Conservation (phyloP, 23 tunicate genomes). For the Trididemnum miniatum region DNA sequence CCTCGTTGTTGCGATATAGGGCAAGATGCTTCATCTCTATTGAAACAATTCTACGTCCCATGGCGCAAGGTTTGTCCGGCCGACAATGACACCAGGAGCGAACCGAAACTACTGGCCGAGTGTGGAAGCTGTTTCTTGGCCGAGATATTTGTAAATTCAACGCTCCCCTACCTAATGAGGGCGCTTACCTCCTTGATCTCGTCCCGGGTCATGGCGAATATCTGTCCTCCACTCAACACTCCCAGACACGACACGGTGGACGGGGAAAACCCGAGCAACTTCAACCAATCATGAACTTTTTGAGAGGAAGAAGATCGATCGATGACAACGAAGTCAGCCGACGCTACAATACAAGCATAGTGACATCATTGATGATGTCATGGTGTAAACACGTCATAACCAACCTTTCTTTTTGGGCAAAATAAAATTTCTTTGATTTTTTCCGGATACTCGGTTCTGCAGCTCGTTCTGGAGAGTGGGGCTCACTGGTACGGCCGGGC, state of each 20-base stretch:
- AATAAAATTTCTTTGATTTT: slow-evolving; percentile 62
- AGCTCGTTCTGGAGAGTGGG: slow-evolving; percentile 70
- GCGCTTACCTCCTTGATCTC: slow-evolving; percentile 75
- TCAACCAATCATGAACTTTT: slow-evolving; percentile 79
- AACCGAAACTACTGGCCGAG: too few relatives aligned
- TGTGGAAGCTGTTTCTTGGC: too few relatives aligned
- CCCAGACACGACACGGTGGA: slow-evolving; percentile 75
- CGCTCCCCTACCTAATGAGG: neutral
- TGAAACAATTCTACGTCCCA: too few relatives aligned
- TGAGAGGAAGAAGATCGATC: slow-evolving; percentile 40
- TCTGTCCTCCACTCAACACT: slow-evolving; percentile 80
- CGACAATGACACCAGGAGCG: too few relatives aligned
- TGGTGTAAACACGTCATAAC: too few relatives aligned
- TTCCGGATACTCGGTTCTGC: slow-evolving; percentile 50
- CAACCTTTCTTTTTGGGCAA: slow-evolving; percentile 71
- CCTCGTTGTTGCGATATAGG: too few relatives aligned
- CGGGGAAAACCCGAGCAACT: slow-evolving; percentile 59
- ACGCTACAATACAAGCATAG: neutral
- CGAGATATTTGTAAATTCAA: too few relatives aligned
- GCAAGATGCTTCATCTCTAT: too few relatives aligned
- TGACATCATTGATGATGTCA: too few relatives aligned
- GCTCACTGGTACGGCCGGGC: slow-evolving; percentile 5
- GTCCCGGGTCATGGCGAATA: slow-evolving; percentile 85
- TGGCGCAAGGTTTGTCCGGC: too few relatives aligned
- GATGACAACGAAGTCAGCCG: slow-evolving; percentile 3